These are phyloP conservation scores for Pachliopta kotzebuea DNA, from an alignment of 2,888 invertebrate species.

Conservation along the genomic window DNA sequence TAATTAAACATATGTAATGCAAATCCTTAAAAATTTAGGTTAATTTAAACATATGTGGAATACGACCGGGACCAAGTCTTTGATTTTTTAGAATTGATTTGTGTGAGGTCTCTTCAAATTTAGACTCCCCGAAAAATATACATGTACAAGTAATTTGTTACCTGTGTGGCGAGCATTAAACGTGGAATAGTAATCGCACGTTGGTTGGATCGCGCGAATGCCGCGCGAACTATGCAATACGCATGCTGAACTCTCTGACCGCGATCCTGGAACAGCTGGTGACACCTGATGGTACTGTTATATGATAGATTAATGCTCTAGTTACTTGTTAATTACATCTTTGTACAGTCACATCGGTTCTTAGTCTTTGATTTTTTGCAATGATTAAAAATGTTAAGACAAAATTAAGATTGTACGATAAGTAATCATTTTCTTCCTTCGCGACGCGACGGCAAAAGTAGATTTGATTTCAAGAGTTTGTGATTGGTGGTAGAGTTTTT, in stretches of 20 bases:
- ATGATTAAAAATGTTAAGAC: too few species aligned
- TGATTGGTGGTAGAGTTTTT: too few species aligned
- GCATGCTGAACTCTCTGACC: constrained; percentile 63
- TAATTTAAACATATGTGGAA: too few species aligned
- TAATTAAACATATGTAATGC: too few species aligned
- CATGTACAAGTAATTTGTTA: neutral
- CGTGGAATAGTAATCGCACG: constrained; percentile 58
- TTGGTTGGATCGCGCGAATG: constrained; percentile 59
- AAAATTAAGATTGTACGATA: too few species aligned
- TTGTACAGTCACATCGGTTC: neutral
- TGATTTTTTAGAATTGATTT: neutral
- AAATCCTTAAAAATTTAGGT: too few species aligned
- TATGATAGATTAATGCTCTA: constrained; percentile 24
- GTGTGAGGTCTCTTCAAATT: neutral
- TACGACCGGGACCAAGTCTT: too few species aligned
- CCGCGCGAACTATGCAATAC: constrained; percentile 54
- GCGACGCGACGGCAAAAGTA: too few species aligned
- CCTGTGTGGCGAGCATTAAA: constrained; percentile 40
- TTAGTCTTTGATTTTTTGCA: too few species aligned
- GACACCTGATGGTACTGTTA: constrained; percentile 35
- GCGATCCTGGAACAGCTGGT: constrained; percentile 73
- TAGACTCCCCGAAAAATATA: neutral
- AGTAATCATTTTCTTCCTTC: too few species aligned
- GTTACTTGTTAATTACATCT: neutral
- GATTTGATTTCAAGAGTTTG: too few species aligned